These are phyloP conservation scores for Caenorhabditis macrosperma DNA, from an alignment of 2,888 invertebrate genomes.

Conservation along the genomic window DNA sequence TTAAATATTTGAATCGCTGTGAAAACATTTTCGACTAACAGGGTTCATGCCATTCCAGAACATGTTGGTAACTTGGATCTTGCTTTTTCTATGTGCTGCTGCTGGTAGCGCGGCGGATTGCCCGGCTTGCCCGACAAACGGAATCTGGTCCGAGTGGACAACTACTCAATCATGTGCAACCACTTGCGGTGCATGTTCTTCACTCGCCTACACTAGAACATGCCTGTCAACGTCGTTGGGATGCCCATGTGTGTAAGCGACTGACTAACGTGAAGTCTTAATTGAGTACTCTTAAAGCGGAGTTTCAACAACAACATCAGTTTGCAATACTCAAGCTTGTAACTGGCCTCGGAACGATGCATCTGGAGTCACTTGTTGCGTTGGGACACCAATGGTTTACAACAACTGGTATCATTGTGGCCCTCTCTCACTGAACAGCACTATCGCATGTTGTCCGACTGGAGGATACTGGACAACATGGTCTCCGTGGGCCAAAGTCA, in stretches of 20 bases:
- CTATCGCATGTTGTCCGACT: constrained; percentile 36
- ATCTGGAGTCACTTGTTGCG: constrained; percentile 19
- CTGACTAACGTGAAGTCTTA: not conserved
- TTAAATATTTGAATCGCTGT: not conserved
- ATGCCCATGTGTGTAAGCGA: constrained; percentile 31
- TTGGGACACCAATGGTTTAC: constrained; percentile 10
- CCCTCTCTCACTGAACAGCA: not conserved
- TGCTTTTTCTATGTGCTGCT: not conserved
- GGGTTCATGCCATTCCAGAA: too few species aligned
- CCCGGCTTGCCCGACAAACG: constrained; percentile 24
- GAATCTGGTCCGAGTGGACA: constrained; percentile 44
- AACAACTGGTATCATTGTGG: constrained; percentile 52
- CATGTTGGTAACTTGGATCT: not conserved
- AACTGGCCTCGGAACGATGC: constrained; percentile 25
- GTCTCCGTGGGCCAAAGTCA: constrained; percentile 14
- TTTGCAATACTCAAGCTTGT: constrained; percentile 39
- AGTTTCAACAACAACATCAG: not conserved
- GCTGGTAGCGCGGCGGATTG: not conserved
- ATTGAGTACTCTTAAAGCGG: constrained; percentile 12
- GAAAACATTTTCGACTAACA: too few species aligned
- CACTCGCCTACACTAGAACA: constrained; percentile 13
- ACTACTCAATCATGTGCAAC: constrained; percentile 22
- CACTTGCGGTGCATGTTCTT: constrained; percentile 38
- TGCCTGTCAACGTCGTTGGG: constrained; percentile 26
- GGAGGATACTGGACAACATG: constrained; percentile 35